Percentiles rank a stretch among this genome's conserved stretches.
These are phyloP conservation scores for Leucophenga montana DNA, from an alignment of 2,888 invertebrate genomes.

Conservation along the genomic window DNA sequence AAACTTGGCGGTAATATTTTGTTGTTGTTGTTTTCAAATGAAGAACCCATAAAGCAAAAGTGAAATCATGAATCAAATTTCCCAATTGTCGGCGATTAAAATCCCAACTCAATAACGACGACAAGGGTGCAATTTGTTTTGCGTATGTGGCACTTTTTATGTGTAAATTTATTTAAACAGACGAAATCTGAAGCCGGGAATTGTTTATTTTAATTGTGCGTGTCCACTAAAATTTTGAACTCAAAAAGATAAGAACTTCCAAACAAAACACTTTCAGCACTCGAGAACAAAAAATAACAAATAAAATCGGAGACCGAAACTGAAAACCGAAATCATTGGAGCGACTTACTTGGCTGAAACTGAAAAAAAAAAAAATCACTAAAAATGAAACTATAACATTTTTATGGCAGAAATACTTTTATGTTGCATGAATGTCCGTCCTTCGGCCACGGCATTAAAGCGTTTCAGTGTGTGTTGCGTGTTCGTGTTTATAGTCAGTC, in stretches of 20 bases:
- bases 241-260: neutral
- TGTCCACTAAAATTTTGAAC: conserved; percentile 34
- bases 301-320: conserved; percentile 4
- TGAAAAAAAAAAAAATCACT: conserved; percentile 21
- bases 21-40: too few species aligned
- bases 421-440: conserved; percentile 7
- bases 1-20: too few species aligned
- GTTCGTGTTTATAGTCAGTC: neutral
- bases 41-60: too few species aligned
- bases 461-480: neutral
- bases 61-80: too few species aligned
- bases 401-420: conserved; percentile 28
- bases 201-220: conserved; percentile 48
- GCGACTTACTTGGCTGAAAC: neutral
- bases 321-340: neutral
- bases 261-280: neutral
- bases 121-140: neutral
- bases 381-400: conserved; percentile 23
- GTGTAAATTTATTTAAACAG: neutral
- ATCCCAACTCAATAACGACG: too few species aligned
- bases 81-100: too few species aligned
- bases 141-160: neutral
- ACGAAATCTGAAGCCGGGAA: conserved; percentile 10
- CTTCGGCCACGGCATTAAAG: neutral
- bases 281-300: neutral